phyloP scores from a whole-genome alignment of 2,888 invertebrate genomes.

The Amblyjoppa proteus region DNA sequence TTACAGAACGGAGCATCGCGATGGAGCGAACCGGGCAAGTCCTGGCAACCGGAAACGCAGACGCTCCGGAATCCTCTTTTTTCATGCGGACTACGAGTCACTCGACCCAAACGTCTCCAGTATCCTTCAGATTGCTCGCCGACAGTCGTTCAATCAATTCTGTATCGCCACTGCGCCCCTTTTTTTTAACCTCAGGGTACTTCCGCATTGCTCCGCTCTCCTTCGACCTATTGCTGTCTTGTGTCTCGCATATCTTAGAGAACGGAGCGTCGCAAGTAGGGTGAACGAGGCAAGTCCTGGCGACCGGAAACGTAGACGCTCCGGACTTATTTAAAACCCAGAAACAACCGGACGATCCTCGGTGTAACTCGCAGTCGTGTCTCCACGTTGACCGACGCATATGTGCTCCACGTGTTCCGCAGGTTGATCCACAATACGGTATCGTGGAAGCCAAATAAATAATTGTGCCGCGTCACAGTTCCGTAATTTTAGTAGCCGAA shows the following conservation, averaged over 20 bases:
- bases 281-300: conserved; percentile 8
- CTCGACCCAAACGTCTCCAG: too few relatives aligned
- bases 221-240: too few relatives aligned
- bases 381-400: neutral
- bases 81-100: too few relatives aligned
- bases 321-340: conserved; percentile 37
- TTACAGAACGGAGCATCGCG: conserved; percentile 20
- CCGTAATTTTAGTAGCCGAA: conserved; percentile 65
- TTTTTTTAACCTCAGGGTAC: too few relatives aligned
- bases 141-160: too few relatives aligned
- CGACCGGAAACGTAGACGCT: conserved; percentile 52
- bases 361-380: conserved; percentile 32
- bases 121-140: too few relatives aligned
- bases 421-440: neutral
- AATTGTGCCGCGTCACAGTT: conserved; percentile 66
- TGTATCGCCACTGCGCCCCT: too few relatives aligned
- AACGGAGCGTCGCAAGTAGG: neutral
- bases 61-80: conserved; percentile 21
- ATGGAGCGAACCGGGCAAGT: neutral
- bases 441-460: conserved; percentile 60
- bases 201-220: too few relatives aligned
- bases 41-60: too few relatives aligned
- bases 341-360: conserved; percentile 54
- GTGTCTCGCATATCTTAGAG: too few relatives aligned
- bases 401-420: neutral